Conservation (phyloP, 2,888 invertebrate species). For the Callinectes sapidus region DNA sequence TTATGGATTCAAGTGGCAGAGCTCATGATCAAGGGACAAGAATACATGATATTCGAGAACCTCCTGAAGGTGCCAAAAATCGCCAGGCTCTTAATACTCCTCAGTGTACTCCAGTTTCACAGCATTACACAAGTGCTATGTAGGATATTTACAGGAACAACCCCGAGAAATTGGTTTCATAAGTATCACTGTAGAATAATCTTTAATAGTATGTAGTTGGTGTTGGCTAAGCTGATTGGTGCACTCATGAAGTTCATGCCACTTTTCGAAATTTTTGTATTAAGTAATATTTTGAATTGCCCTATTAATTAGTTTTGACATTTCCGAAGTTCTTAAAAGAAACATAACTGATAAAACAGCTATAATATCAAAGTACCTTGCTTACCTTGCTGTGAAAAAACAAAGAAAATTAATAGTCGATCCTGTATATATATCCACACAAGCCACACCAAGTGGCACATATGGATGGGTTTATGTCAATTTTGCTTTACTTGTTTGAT, state of each 20-base stretch:
- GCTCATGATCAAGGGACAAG: slow-evolving; percentile 60
- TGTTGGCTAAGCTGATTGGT: not conserved
- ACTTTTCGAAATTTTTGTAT: not conserved
- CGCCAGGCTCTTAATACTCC: slow-evolving; percentile 68
- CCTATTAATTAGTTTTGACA: not conserved
- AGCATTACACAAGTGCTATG: slow-evolving; percentile 72
- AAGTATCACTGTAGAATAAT: not conserved
- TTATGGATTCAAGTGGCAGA: slow-evolving; percentile 45
- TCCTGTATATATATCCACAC: no score
- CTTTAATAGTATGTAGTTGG: not conserved
- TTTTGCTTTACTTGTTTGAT: not conserved
- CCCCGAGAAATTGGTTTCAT: not conserved
- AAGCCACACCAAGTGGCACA: no score
- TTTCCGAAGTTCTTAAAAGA: not conserved
- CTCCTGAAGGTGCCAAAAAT: slow-evolving; percentile 72
- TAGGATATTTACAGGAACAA: not conserved
- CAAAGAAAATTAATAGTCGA: no score
- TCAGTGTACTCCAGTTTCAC: slow-evolving; percentile 70
- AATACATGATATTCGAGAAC: slow-evolving; percentile 63
- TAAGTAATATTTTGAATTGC: not conserved
- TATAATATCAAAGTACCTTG: not conserved
- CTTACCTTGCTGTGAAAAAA: not conserved
- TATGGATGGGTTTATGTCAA: no score
- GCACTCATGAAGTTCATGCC: no score
- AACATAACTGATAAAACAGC: not conserved